Percentiles rank a stretch among this genome's conserved stretches.
Conservation (phyloP, 2,888 invertebrate species). For the Hydropsyche betteni region DNA sequence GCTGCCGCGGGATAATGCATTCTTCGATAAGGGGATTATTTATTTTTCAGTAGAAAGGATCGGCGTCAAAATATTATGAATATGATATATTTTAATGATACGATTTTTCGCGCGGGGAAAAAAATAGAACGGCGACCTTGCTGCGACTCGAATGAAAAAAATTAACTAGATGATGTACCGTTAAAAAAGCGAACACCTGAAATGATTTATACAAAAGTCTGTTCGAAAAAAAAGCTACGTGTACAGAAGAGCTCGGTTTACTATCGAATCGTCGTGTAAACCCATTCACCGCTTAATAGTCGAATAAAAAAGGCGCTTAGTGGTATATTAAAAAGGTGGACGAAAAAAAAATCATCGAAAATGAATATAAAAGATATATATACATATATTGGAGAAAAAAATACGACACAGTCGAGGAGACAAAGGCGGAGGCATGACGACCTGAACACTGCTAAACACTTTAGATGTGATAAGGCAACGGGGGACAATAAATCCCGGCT, state of each 20-base stretch:
- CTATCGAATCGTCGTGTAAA: slow-evolving; percentile 27
- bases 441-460: slow-evolving; percentile 39
- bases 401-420: slow-evolving; percentile 1
- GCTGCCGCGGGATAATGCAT: slow-evolving; percentile 32
- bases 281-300: slow-evolving; percentile 28
- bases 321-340: not conserved
- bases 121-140: no score
- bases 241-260: no score
- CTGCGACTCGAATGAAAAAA: not conserved
- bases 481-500: slow-evolving; percentile 45
- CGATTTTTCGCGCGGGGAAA: no score
- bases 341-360: slow-evolving; percentile 19
- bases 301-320: slow-evolving; percentile 23
- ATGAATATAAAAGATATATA: not conserved
- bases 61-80: not conserved
- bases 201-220: not conserved
- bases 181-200: not conserved
- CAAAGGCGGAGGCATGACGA: slow-evolving; percentile 35
- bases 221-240: no score
- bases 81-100: not conserved
- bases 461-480: slow-evolving; percentile 35
- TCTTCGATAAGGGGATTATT: slow-evolving; percentile 31
- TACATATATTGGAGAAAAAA: slow-evolving; percentile 12
- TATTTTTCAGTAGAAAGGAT: not conserved
- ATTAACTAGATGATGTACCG: not conserved